phyloP scores from a whole-genome alignment of 1,140 invertebrate genomes.

The Maniola jurtina region DNA sequence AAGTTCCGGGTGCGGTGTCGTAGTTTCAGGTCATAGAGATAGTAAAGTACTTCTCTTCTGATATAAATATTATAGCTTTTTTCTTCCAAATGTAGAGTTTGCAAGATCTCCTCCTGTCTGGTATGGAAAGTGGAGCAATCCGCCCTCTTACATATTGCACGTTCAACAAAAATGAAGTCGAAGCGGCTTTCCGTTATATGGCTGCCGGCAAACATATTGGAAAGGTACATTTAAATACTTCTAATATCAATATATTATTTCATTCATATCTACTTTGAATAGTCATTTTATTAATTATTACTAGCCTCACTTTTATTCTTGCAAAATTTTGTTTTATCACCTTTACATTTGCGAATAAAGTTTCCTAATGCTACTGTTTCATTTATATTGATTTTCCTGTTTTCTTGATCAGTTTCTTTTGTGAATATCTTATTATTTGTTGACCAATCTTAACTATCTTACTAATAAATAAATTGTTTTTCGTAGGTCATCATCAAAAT shows the following conservation, averaged over 20 bases:
- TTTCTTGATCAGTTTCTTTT: background rate
- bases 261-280: background rate
- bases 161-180: conserved; percentile 81
- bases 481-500: conserved; percentile 82
- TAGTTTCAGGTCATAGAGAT: too few species aligned
- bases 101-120: conserved; percentile 79
- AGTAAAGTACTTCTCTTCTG: too few species aligned
- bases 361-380: background rate
- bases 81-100: conserved; percentile 44
- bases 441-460: too few species aligned
- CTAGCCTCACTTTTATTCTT: background rate
- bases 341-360: too few species aligned
- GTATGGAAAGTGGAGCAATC: conserved; percentile 83
- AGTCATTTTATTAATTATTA: background rate
- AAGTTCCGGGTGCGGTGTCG: background rate
- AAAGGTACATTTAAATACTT: conserved; percentile 80
- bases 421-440: too few species aligned
- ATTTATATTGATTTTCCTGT: background rate
- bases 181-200: conserved; percentile 87
- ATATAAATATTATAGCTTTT: background rate
- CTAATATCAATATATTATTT: too few species aligned
- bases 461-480: too few species aligned
- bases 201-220: conserved; percentile 93
- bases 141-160: conserved; percentile 81
- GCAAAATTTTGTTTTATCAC: background rate